phyloP scores from a whole-genome alignment of 2,888 invertebrate species.

The Pseudoips prasinana region DNA sequence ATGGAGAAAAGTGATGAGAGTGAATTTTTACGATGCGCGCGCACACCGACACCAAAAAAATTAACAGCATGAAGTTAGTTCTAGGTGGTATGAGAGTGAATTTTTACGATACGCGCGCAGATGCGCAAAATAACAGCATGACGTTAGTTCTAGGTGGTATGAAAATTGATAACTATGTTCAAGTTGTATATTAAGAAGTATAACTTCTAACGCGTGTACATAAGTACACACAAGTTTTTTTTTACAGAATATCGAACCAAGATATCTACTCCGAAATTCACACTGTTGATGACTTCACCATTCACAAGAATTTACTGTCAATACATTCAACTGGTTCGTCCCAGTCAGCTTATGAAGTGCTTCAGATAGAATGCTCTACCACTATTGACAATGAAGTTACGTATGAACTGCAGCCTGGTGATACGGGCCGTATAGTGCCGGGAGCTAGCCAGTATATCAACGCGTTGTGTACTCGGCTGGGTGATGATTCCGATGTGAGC shows the following conservation, averaged over 20 bases:
- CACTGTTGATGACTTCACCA: conserved; percentile 54
- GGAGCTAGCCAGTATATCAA: conserved; percentile 66
- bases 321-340: conserved; percentile 62
- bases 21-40: no score
- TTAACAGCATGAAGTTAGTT: no score
- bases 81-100: no score
- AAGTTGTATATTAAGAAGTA: no score
- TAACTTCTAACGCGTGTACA: no score
- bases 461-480: conserved; percentile 62
- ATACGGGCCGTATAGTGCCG: conserved; percentile 55
- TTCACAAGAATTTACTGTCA: conserved; percentile 67
- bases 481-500: conserved; percentile 63
- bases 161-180: no score
- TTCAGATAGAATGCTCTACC: conserved; percentile 63
- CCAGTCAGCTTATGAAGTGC: conserved; percentile 64
- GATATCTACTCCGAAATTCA: conserved; percentile 49
- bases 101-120: no score
- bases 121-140: no score
- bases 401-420: conserved; percentile 59
- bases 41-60: no score
- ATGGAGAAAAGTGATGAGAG: no score
- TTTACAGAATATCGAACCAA: conserved; percentile 54
- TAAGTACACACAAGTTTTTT: no score
- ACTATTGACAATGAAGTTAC: conserved; percentile 53
- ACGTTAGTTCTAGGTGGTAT: no score